Conservation (phyloP, 2,888 invertebrate species). For the Drosophila recens region DNA sequence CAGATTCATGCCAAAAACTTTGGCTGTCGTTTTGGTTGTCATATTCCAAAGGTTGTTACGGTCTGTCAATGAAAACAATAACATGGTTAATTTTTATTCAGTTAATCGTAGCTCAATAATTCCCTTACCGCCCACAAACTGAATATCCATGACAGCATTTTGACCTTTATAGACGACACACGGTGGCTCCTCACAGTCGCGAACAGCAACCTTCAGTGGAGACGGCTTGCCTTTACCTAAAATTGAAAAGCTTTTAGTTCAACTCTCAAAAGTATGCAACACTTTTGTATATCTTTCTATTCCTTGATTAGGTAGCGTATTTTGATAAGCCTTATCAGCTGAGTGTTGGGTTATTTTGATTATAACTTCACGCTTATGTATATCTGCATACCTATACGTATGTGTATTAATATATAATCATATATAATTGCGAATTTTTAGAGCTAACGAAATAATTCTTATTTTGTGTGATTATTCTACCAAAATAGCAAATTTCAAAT, state of each 20-base stretch:
- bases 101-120: not conserved
- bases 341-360: constrained; percentile 7
- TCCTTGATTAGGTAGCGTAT: constrained; percentile 32
- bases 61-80: constrained; percentile 40
- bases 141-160: constrained; percentile 74
- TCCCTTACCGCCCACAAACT: constrained; percentile 78
- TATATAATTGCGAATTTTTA: constrained; percentile 9
- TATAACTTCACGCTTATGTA: not conserved
- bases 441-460: not conserved
- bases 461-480: constrained; percentile 9
- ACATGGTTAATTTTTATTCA: not conserved
- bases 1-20: constrained; percentile 73
- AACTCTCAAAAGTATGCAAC: constrained; percentile 49
- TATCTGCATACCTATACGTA: not conserved
- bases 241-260: constrained; percentile 21
- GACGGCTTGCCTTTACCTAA: constrained; percentile 59
- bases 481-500: not conserved
- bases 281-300: constrained; percentile 1
- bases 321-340: constrained; percentile 39
- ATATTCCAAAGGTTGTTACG: constrained; percentile 64
- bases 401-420: constrained; percentile 3
- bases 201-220: constrained; percentile 69
- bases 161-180: constrained; percentile 78
- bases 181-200: constrained; percentile 75
- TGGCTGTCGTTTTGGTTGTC: constrained; percentile 76